Percentiles rank a stretch among this genome's conserved stretches.
These are phyloP conservation scores for Doris montereyensis DNA, from an alignment of 2,888 invertebrate genomes.

Conservation along the genomic window DNA sequence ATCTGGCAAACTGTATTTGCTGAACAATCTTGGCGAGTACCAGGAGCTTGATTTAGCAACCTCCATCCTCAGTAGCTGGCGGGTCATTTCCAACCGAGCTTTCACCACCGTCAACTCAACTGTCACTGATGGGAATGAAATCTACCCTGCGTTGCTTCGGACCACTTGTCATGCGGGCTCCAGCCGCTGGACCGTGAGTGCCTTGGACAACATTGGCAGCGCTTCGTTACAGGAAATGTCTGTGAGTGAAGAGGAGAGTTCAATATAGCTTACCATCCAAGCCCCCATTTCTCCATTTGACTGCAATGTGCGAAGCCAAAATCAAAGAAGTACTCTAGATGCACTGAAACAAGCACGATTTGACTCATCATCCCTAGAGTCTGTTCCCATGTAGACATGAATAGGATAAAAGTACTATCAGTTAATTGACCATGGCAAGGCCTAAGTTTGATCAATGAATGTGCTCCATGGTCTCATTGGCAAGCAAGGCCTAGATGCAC, in stretches of 20 bases:
- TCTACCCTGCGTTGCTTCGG: conserved; percentile 31
- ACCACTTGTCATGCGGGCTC: conserved; percentile 29
- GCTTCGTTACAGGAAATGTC: conserved; percentile 8
- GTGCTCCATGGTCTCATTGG: no score
- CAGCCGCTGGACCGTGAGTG: conserved; percentile 30
- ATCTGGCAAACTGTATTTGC: conserved; percentile 2
- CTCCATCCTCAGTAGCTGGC: not conserved
- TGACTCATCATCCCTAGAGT: no score
- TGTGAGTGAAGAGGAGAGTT: not conserved
- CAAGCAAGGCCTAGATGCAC: no score
- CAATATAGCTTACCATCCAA: not conserved
- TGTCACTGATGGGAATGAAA: not conserved
- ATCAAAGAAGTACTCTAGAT: no score
- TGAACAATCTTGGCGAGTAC: conserved; percentile 31
- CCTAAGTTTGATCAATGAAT: no score
- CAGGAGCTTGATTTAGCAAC: conserved; percentile 6
- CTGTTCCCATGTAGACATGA: no score
- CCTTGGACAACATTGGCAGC: not conserved
- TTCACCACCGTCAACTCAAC: not conserved
- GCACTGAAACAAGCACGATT: no score
- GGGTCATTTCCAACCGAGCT: not conserved
- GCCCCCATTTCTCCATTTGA: conserved; percentile 31
- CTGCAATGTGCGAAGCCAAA: conserved; percentile 26
- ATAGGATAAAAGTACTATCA: no score
- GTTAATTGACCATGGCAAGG: no score